phyloP scores from a whole-genome alignment of 1,140 invertebrate species.

The Danaus melanippus region DNA sequence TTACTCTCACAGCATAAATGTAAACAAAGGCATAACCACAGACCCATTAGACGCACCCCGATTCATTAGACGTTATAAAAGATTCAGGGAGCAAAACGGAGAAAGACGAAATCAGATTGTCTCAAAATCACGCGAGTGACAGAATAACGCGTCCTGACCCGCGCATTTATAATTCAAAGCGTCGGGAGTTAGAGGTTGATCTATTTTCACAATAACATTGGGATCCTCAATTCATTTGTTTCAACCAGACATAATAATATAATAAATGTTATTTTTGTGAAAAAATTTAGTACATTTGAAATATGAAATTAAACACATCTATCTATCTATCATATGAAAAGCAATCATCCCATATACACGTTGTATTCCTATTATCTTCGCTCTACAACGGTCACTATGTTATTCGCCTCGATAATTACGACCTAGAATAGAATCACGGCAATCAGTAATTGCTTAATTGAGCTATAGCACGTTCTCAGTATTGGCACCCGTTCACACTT shows the following conservation, averaged over 20 bases:
- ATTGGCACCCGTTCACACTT: conserved; percentile 54
- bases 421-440: conserved; percentile 28
- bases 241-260: too few relatives aligned
- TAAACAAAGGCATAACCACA: conserved; percentile 39
- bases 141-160: conserved; percentile 37
- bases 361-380: too few relatives aligned
- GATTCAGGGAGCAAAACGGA: conserved; percentile 62
- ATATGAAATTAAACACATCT: too few relatives aligned
- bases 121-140: conserved; percentile 66
- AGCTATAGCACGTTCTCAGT: conserved; percentile 31
- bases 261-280: too few relatives aligned
- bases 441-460: conserved; percentile 47
- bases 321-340: too few relatives aligned
- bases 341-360: too few relatives aligned
- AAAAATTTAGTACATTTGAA: too few relatives aligned
- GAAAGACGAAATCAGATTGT: conserved; percentile 70
- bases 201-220: conserved; percentile 1
- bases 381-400: conserved; percentile 4
- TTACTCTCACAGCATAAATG: not conserved
- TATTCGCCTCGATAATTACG: conserved; percentile 37
- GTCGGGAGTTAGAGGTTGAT: conserved; percentile 14
- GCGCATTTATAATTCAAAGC: conserved; percentile 63
- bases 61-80: conserved; percentile 57
- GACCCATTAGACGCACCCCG: conserved; percentile 44
- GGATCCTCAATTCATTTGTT: too few relatives aligned